Percentiles rank a stretch among this genome's conserved stretches.
These are phyloP conservation scores for Dasysyrphus albostriatus DNA, from an alignment of 2,888 invertebrate genomes.

Conservation along the genomic window DNA sequence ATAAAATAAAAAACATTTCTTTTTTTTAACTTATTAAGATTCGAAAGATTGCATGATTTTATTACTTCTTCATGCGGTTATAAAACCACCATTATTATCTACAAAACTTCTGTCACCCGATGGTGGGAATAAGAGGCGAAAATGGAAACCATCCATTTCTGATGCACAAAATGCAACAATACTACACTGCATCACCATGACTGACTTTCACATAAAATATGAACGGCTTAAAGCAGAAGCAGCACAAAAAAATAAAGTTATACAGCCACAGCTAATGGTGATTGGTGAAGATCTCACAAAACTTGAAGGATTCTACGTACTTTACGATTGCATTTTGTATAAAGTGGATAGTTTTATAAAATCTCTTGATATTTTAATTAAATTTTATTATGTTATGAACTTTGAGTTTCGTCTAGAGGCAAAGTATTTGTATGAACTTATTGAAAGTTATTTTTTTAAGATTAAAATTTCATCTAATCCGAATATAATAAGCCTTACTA, in stretches of 20 bases:
- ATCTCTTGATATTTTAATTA: conserved; percentile 51
- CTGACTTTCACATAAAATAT: conserved; percentile 41
- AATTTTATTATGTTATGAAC: conserved; percentile 57
- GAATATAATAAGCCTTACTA: conserved; percentile 4
- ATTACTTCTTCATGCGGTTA: conserved; percentile 41
- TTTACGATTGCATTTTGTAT: conserved; percentile 42
- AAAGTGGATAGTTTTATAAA: conserved; percentile 41
- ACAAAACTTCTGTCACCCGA: neutral
- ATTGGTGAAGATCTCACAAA: conserved; percentile 43
- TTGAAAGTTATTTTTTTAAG: conserved; percentile 29
- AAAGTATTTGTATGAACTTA: conserved; percentile 22
- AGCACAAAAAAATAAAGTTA: neutral
- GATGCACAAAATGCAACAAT: conserved; percentile 59
- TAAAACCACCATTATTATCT: conserved; percentile 52
- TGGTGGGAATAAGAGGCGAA: conserved; percentile 20
- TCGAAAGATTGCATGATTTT: conserved; percentile 39
- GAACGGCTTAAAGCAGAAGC: conserved; percentile 31
- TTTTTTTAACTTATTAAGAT: conserved; percentile 5
- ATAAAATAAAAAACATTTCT: neutral
- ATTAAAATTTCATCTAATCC: conserved; percentile 27
- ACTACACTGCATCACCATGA: conserved; percentile 31
- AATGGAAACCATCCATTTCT: conserved; percentile 62
- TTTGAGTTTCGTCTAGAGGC: conserved; percentile 7
- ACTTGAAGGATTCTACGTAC: conserved; percentile 52
- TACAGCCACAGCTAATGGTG: conserved; percentile 39